Evolutionary conservation across 1,140 invertebrate genomes (phyloP), one percentile per base, ranked within the genome.

Genomic region (Rhopalosiphum padi): DNA sequence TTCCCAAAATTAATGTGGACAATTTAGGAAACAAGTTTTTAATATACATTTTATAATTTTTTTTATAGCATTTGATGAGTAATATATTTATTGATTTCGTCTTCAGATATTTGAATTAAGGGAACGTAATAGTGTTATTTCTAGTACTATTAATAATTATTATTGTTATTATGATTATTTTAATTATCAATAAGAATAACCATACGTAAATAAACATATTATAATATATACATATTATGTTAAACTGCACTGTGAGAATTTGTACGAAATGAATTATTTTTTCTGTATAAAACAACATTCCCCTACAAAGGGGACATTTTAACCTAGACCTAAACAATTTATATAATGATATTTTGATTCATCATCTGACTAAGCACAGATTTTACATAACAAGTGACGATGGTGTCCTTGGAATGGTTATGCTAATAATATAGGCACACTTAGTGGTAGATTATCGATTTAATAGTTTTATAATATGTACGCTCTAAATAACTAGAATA

Each of bases 341-440:
- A 89, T 89, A 35, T 22, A 53, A 53, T 23, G 21, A 53, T 35
- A 77, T 88, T 88, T 88, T 88, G 22, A 88, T 51, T 89, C 35
- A 53, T n/a, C 46, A 25, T 53, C 35, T 11, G 46, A 53, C 21
- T 35, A 43, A 30, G 85, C 5, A 15, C 30, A 30, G n/a, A 77
- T 43, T 15, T 46, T 87, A 51, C n/a, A 51, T 35, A n/a, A 51
- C 15, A 18, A 18, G 5, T 30, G 30, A 51, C 5, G 2, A 51
- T 48, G 30, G 21, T 1, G 86, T n/a, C 86, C 4, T 88, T 35
- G 86, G 2, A 51, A 88, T 51, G 23, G 46, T 88, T 88, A 48
- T 35, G n/a, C 2, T 51, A 51, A n/a, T 88, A 88, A 35, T 51
- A n/a, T 35, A 51, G 18, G 30, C 48, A 41, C 41, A 51, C 23